Base-by-base conservation (phyloP, 2,797 vertebrate genomes). In the Mormyrops boulengeri region DNA sequence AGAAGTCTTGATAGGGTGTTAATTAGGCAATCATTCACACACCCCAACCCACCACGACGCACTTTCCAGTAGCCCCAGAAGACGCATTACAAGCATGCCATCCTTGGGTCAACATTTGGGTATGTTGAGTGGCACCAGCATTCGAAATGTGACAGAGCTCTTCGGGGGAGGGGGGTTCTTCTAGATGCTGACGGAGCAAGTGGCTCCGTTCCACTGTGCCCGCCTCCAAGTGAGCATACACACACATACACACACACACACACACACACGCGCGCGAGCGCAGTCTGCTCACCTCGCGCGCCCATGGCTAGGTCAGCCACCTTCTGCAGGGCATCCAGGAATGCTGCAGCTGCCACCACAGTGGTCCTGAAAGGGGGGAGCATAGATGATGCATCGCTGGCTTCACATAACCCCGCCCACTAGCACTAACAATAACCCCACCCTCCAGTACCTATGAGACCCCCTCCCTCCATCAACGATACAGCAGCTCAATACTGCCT, bases 271-370 rank as follows among this genome's bases (percentile, higher is more conserved):
- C 26, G 8, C 4, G 44, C 73, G 2, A 6, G 1, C 17, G 1
- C 38, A 47, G 14, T 41, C 73, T 5, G 6, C 73, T 94, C 95
- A 98, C 98, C 98, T 94, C 98, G 95, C 91, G 97, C 97, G 95
- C 96, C 97, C 93, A 97, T 98, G 30, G 97, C 98, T 96, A 98
- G 96, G 95, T 98, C 97, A 34, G 98, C 97, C 94, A 98, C 97
- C 95, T 98, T 98, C 96, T 98, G 98, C 95, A 98, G 98, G 92
- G 98, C 97, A 2, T 98, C 98, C 95, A 98, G 95, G 94, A 98
- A 98, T 90, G 97, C 96, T 90, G 97, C 97, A 89, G 97, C 97
- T 84, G 97, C 97, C 90, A 97, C 97, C 69, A 98, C 97, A 44
- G 97, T 98, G 41, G 97, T 96, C 96, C 98, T 98, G 96, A 53